Percentiles rank a stretch among this genome's conserved stretches.
Evolutionary conservation across 2,888 invertebrate species (phyloP).

Genomic region (Caenorhabditis sp.): DNA sequence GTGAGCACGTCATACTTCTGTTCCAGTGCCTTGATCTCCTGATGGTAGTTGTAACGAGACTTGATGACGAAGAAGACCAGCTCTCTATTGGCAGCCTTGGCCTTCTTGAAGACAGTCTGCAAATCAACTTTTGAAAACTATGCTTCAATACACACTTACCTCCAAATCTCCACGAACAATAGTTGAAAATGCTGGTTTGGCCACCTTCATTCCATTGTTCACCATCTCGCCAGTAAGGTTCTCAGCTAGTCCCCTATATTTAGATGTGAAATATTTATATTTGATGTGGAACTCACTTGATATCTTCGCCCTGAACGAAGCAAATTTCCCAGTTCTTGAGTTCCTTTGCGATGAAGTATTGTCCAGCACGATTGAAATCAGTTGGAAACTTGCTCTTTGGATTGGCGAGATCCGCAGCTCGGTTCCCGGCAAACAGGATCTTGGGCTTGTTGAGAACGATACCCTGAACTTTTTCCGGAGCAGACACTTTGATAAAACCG

Average conservation of each 20-base stretch:
- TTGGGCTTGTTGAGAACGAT: slow-evolving; percentile 38
- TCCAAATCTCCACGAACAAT: slow-evolving; percentile 27
- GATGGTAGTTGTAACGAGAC: slow-evolving; percentile 38
- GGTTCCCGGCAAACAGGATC: slow-evolving; percentile 16
- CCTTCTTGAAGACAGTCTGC: slow-evolving; percentile 29
- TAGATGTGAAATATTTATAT: background rate
- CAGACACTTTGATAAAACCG: slow-evolving; percentile 39
- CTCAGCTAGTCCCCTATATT: slow-evolving; percentile 30
- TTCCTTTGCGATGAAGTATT: slow-evolving; percentile 31
- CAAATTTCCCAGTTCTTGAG: slow-evolving; percentile 38
- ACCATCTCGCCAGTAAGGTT: slow-evolving; percentile 22
- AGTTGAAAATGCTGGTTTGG: background rate
- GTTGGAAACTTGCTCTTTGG: slow-evolving; percentile 33
- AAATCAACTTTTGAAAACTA: background rate
- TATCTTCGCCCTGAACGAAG: slow-evolving; percentile 33
- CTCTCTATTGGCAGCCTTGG: slow-evolving; percentile 20
- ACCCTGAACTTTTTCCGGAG: slow-evolving; percentile 29
- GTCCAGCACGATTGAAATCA: slow-evolving; percentile 32
- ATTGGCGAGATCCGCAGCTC: slow-evolving; percentile 13
- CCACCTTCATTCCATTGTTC: slow-evolving; percentile 26
- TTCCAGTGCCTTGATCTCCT: slow-evolving; percentile 54
- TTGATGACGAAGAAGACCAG: slow-evolving; percentile 47
- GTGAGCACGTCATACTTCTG: slow-evolving; percentile 55
- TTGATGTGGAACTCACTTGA: slow-evolving; percentile 7
- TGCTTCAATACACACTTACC: background rate